A percentile compares a stretch with the other conserved stretches of the same genome.
phyloP scores from a whole-genome alignment of 2,888 invertebrate genomes.

The Xiphydria camelus region DNA sequence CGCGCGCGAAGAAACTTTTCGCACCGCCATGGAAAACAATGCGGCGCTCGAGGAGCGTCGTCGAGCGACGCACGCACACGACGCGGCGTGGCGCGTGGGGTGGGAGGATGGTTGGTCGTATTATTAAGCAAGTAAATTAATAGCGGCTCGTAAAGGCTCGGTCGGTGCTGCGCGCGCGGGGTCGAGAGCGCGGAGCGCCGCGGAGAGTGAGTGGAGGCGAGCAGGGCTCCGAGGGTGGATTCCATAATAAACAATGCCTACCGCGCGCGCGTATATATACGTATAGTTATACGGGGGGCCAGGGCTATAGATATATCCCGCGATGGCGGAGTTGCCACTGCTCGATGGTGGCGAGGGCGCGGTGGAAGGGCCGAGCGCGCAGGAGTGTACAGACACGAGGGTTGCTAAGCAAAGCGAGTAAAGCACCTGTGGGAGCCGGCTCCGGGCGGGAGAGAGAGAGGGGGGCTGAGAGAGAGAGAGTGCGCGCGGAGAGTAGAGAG shows the following conservation, averaged over 20 bases:
- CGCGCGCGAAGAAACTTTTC: no score
- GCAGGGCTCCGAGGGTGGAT: conserved; percentile 40
- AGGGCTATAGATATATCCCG: no score
- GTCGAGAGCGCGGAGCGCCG: conserved; percentile 22
- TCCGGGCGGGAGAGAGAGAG: conserved; percentile 2
- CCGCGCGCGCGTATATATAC: conserved; percentile 12
- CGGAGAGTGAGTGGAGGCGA: conserved; percentile 2
- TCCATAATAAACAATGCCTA: conserved; percentile 51
- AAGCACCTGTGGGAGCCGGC: conserved; percentile 51
- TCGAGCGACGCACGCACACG: neutral
- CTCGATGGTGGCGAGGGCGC: conserved; percentile 6
- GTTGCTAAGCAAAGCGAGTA: conserved; percentile 47
- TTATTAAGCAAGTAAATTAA: conserved; percentile 57
- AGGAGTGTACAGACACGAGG: conserved; percentile 32
- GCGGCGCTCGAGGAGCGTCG: neutral
- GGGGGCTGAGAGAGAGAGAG: conserved; percentile 12
- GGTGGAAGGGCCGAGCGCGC: conserved; percentile 1
- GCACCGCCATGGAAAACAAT: no score
- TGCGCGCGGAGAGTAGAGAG: conserved; percentile 20
- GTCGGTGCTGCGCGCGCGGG: conserved; percentile 17
- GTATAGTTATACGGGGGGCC: conserved; percentile 14
- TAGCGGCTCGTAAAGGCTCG: conserved; percentile 46
- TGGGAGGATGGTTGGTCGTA: conserved; percentile 26
- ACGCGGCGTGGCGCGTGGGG: neutral
- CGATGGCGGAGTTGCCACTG: no score